These are phyloP conservation scores for Fragum whitleyi DNA, from an alignment of 2,888 invertebrate species.

Conservation along the genomic window DNA sequence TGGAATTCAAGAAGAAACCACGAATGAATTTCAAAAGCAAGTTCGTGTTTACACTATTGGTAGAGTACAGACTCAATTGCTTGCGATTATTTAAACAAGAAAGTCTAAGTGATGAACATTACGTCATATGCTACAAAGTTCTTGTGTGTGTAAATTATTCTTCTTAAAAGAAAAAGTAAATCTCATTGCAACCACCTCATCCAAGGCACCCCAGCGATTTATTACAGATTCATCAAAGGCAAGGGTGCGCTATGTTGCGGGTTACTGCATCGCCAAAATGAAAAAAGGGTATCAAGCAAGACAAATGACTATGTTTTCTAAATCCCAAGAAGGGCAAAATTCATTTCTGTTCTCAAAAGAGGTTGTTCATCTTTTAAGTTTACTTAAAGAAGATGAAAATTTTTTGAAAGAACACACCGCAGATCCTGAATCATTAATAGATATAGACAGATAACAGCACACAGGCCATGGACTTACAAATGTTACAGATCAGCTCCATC, in stretches of 20 bases:
- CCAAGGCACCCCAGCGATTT: conserved; percentile 1
- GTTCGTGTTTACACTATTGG: conserved; percentile 18
- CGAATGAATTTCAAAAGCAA: conserved; percentile 10
- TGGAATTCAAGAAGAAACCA: neutral
- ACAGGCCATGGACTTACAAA: conserved; percentile 27
- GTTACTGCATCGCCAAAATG: conserved; percentile 41
- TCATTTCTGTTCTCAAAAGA: conserved; percentile 22
- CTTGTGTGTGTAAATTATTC: conserved; percentile 16
- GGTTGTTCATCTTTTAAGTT: conserved; percentile 4
- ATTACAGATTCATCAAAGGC: conserved; percentile 35
- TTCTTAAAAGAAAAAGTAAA: conserved; percentile 17
- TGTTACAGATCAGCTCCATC: conserved; percentile 35
- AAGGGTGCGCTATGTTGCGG: conserved; percentile 47
- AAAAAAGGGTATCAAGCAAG: conserved; percentile 21
- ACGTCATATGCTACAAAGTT: conserved; percentile 31
- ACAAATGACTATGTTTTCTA: conserved; percentile 19
- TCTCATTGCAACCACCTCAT: neutral
- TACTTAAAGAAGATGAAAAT: conserved; percentile 42
- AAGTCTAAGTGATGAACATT: conserved; percentile 18
- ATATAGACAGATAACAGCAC: conserved; percentile 28
- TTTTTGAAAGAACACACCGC: conserved; percentile 33
- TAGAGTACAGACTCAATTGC: conserved; percentile 24
- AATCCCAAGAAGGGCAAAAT: conserved; percentile 24
- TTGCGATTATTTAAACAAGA: conserved; percentile 24
- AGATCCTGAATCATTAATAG: conserved; percentile 42